Conservation (phyloP, 2,888 invertebrate species). For the Xestia sexstrigata region DNA sequence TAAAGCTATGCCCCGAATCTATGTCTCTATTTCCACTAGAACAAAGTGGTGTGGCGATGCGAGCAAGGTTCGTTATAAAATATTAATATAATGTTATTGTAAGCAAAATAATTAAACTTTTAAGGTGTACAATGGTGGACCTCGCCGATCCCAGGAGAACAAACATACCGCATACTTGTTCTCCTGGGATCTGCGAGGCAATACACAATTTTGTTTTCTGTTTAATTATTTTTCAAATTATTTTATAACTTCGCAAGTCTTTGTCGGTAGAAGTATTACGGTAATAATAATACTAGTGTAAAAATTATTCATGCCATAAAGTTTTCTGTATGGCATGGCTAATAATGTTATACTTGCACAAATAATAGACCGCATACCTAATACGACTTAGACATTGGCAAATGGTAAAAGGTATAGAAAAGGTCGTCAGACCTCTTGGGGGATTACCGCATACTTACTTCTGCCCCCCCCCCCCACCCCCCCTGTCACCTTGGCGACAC, state of each 20-base stretch:
- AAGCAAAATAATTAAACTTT: too few relatives aligned
- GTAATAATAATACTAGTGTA: neutral
- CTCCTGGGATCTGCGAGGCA: too few relatives aligned
- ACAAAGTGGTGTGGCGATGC: neutral
- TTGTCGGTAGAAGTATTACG: conserved; percentile 11
- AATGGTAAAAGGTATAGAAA: neutral
- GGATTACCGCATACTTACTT: too few relatives aligned
- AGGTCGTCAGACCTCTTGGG: too few relatives aligned
- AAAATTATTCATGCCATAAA: conserved; percentile 23
- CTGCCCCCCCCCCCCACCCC: neutral
- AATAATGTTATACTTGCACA: conserved; percentile 8
- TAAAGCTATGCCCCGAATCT: neutral
- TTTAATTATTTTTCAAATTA: conserved; percentile 24
- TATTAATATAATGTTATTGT: too few relatives aligned
- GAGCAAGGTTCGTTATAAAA: neutral
- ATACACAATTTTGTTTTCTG: neutral
- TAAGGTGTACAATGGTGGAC: neutral
- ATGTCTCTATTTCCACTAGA: neutral
- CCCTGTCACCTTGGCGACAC: neutral
- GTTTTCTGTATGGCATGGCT: conserved; percentile 4
- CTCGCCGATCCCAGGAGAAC: neutral
- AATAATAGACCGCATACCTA: neutral
- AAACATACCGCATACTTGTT: neutral
- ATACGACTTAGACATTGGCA: neutral
- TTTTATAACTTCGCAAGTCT: conserved; percentile 30